Base-by-base conservation (phyloP, 2,113 vertebrate genomes). In the Oreocharis arfaki region DNA sequence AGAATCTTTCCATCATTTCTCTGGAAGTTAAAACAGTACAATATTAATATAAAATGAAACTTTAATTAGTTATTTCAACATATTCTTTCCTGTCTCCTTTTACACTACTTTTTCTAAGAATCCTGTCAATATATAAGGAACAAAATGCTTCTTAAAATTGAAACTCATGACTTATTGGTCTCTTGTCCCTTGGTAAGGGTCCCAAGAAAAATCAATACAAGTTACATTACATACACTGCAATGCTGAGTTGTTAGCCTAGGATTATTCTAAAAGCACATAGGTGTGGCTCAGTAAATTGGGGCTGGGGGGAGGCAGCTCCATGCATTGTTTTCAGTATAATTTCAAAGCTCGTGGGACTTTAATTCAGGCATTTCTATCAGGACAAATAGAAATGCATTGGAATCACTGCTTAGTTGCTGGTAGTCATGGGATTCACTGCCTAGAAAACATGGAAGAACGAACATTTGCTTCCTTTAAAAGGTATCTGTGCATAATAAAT, bases 11-110 rank as follows among this genome's bases (percentile, higher is more conserved):
- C 73, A 13, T 46, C 8, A 11, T 73, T 84, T 75, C 53, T 87
- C 93, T 97, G 92, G 61, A 97, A 96, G 46, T 57, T 71, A 87
- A 91, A 93, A 71, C 11, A 89, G 7, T 22, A 81, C 11, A 69
- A 65, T 59, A 88, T 80, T 60, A 95, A 39, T 18, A 76, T 59
- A 52, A 85, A 89, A 85, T 15, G 7, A 80, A 94, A 78, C 5
- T 52, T 56, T 17, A 83, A 22, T 39, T 64, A 61, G 12, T 42
- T 18, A 82, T 69, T 88, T 78, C 47, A 70, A 2, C 7, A 11
- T 61, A 65, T 49, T 42, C 7, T 71, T 90, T 83, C 26, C 47
- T 74, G 13, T 44, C 28, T 22, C 53, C 47, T 90, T 83, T 80
- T 61, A 46, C 11, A 11, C 16, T 82, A 16, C 4, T 20, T 89